Percentiles rank a stretch among this genome's conserved stretches.
These are phyloP conservation scores for Coreoperca whiteheadi DNA, from an alignment of 2,113 vertebrate genomes.

Conservation along the genomic window DNA sequence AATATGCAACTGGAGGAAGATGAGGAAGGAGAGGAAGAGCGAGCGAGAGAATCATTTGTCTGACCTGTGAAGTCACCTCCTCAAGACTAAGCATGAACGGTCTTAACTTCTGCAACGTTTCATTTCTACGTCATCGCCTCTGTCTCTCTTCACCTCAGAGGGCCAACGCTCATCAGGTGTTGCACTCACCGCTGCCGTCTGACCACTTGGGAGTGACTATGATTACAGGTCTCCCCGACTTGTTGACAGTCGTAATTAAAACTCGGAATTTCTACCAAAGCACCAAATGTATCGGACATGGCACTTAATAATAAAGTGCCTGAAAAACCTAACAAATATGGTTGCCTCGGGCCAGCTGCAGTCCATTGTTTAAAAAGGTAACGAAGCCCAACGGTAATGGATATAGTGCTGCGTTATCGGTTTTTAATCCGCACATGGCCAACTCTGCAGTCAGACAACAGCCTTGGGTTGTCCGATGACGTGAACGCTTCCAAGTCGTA, in stretches of 20 bases:
- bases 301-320: background rate
- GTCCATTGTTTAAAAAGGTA: background rate
- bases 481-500: too few relatives aligned
- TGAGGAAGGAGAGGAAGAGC: background rate
- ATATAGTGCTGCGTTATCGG: too few relatives aligned
- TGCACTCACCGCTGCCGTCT: too few relatives aligned
- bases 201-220: too few relatives aligned
- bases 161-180: background rate
- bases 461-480: too few relatives aligned
- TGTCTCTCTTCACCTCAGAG: background rate
- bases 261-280: background rate
- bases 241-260: background rate
- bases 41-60: background rate
- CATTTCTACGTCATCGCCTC: background rate
- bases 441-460: too few relatives aligned
- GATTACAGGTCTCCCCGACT: too few relatives aligned
- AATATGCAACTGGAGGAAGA: conserved; percentile 88
- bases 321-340: background rate
- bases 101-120: too few relatives aligned
- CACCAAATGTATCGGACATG: background rate
- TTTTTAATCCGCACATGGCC: too few relatives aligned
- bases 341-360: background rate
- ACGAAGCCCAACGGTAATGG: background rate
- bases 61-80: background rate
- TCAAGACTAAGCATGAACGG: background rate